These are phyloP conservation scores for Melanotaenia maccullochi DNA, from an alignment of 2,797 vertebrate genomes.

Conservation along the genomic window DNA sequence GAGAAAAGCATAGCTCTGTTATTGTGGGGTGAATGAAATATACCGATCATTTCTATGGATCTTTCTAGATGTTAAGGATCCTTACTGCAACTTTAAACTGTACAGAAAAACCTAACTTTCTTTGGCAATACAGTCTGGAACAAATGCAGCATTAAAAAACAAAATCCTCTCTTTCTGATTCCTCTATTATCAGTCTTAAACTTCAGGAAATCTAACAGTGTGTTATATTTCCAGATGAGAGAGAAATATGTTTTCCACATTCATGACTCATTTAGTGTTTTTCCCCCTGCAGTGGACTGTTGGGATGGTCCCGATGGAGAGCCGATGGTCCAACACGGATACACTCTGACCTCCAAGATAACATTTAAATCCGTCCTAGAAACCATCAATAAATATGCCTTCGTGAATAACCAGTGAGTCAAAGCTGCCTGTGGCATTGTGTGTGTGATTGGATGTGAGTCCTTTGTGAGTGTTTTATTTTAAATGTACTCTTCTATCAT, in stretches of 20 bases:
- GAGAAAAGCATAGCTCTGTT: neutral
- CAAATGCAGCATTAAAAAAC: neutral
- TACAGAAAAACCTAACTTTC: neutral
- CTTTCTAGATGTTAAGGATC: conserved; percentile 9
- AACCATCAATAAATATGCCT: conserved; percentile 94
- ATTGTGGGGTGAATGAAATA: neutral
- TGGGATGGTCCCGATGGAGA: conserved; percentile 98
- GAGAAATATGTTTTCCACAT: conserved; percentile 12
- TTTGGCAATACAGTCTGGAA: conserved; percentile 12
- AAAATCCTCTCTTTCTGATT: too few relatives aligned
- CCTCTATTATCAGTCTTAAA: neutral
- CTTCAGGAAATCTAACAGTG: neutral
- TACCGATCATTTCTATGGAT: neutral
- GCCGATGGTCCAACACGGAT: conserved; percentile 96
- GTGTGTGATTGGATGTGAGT: neutral
- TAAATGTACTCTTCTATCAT: conserved; percentile 16
- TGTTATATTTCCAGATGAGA: neutral
- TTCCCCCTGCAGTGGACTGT: conserved; percentile 89
- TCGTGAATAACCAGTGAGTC: conserved; percentile 94
- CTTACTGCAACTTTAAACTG: conserved; percentile 1
- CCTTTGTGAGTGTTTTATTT: conserved; percentile 27
- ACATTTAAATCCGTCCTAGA: conserved; percentile 94
- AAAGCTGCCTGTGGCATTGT: neutral
- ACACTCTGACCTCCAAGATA: conserved; percentile 98
- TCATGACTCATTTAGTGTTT: conserved; percentile 14